These are phyloP conservation scores for Drosophila burlai DNA, from an alignment of 1,140 invertebrate species.

Conservation along the genomic window DNA sequence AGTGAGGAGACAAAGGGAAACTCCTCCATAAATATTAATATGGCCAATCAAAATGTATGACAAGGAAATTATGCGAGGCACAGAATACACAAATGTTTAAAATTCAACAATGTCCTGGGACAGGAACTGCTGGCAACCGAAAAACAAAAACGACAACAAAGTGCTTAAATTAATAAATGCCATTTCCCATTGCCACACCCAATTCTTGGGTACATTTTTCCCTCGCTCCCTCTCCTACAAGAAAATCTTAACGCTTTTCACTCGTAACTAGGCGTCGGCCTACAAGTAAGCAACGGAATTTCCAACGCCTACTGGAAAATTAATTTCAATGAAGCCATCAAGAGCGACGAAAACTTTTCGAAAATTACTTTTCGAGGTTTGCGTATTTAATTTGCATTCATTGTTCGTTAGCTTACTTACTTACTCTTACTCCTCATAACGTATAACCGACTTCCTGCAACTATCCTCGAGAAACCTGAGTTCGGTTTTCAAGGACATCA, in stretches of 20 bases:
- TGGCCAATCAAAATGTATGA: conserved; percentile 75
- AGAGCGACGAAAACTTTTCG: conserved; percentile 11
- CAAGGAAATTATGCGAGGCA: conserved; percentile 70
- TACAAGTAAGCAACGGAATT: conserved; percentile 58
- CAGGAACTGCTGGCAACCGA: conserved; percentile 13
- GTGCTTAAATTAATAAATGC: conserved; percentile 55
- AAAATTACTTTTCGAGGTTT: conserved; percentile 12
- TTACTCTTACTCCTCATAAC: not conserved
- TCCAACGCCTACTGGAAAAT: conserved; percentile 55
- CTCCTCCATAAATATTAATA: conserved; percentile 70
- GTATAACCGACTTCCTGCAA: not conserved
- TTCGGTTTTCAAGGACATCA: not conserved
- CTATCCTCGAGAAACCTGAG: conserved; percentile 2
- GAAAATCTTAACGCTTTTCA: conserved; percentile 1
- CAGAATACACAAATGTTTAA: conserved; percentile 56
- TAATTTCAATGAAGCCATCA: conserved; percentile 44
- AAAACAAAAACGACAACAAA: conserved; percentile 5
- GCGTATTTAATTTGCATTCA: conserved; percentile 29
- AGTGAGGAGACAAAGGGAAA: conserved; percentile 44
- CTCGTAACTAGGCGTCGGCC: conserved; percentile 53
- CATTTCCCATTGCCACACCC: conserved; percentile 9
- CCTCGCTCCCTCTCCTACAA: not conserved
- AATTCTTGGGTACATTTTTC: not conserved
- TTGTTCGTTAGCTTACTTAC: conserved; percentile 36
- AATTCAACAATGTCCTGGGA: conserved; percentile 55